Conservation (phyloP, 2,113 vertebrate species). For the Carassius auratus region DNA sequence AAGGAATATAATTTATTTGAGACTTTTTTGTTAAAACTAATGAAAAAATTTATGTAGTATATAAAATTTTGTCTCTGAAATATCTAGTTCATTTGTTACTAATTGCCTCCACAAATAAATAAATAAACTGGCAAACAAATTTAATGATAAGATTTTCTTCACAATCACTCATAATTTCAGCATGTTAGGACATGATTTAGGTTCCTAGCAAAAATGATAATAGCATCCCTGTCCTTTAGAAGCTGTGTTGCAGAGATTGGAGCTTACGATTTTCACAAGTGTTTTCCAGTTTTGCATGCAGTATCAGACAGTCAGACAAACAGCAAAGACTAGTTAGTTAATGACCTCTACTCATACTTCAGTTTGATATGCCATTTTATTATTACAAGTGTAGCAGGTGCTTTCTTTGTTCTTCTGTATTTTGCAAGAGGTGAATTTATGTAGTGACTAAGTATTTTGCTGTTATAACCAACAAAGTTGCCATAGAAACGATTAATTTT, state of each 20-base stretch:
- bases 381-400: background rate
- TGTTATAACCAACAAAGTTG: background rate
- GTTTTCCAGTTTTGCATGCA: background rate
- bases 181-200: no score
- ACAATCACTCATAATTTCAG: no score
- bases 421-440: slow-evolving; percentile 13
- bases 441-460: background rate
- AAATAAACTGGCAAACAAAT: background rate
- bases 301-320: background rate
- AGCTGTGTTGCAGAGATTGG: no score
- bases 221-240: no score
- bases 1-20: background rate
- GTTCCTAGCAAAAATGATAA: no score
- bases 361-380: background rate
- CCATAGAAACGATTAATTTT: slow-evolving; percentile 2
- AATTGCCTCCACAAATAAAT: background rate
- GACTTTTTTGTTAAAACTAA: background rate
- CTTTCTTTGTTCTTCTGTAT: slow-evolving; percentile 7
- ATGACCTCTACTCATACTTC: background rate
- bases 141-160: background rate
- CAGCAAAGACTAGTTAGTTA: background rate
- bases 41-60: background rate
- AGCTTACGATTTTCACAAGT: no score
- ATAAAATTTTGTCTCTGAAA: background rate
- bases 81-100: background rate